Conservation (phyloP, 2,113 vertebrate genomes). For the Tragelaphus buxtoni region DNA sequence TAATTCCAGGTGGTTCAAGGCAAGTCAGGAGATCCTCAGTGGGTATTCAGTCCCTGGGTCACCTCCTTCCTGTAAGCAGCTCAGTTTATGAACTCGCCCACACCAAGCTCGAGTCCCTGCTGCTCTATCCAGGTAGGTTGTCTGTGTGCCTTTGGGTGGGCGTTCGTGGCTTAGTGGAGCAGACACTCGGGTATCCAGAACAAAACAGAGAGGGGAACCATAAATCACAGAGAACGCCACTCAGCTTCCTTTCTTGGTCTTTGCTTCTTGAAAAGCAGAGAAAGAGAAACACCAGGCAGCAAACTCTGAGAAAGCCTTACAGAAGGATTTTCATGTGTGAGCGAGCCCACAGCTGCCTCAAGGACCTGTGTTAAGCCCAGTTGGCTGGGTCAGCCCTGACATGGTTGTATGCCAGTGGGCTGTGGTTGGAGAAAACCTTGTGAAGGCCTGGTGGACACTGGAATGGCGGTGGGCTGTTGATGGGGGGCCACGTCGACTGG, state of each 20-base stretch:
- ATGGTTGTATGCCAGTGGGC: background rate
- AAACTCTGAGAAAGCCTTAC: background rate
- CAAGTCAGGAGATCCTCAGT: too few relatives aligned
- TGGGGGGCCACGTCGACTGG: rapidly evolving
- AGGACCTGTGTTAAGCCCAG: background rate
- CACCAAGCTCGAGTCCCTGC: rapidly evolving
- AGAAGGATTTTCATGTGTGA: background rate
- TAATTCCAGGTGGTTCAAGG: background rate
- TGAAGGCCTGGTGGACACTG: background rate
- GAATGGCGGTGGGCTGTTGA: rapidly evolving
- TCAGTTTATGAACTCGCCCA: rapidly evolving
- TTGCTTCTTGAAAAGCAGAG: background rate
- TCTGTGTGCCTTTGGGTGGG: background rate
- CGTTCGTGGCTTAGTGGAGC: background rate
- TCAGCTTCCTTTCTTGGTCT: background rate
- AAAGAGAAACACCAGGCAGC: background rate
- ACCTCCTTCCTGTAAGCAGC: background rate
- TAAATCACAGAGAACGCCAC: background rate
- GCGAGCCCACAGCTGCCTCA: background rate
- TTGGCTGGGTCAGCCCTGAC: background rate
- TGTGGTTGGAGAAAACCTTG: background rate
- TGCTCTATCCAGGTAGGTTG: background rate
- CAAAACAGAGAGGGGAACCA: background rate
- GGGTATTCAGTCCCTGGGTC: rapidly evolving
- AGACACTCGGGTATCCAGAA: background rate